Conservation (phyloP, 1,140 invertebrate genomes). For the Physella acuta region DNA sequence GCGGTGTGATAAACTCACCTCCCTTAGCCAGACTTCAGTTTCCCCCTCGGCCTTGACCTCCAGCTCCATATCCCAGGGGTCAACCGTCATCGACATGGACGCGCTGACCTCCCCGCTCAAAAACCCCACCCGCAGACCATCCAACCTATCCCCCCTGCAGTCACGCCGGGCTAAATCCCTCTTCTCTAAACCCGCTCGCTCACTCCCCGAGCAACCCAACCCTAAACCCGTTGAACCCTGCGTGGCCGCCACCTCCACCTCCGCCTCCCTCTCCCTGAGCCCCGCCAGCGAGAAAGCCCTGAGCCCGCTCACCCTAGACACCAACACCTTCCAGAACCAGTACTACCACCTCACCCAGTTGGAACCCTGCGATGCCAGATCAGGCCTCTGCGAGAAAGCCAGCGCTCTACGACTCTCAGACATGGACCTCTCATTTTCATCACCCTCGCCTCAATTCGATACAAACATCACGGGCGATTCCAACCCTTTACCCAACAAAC, state of each 20-base stretch:
- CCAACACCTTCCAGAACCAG: constrained; percentile 1
- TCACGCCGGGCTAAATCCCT: neutral
- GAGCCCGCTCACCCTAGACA: neutral
- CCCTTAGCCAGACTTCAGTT: neutral
- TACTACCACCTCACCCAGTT: constrained; percentile 14
- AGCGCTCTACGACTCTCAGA: neutral
- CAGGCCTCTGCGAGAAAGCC: constrained; percentile 17
- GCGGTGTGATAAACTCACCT: neutral
- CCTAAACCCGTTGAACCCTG: neutral
- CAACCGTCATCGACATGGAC: neutral
- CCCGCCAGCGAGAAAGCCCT: too few relatives aligned
- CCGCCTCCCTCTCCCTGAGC: neutral
- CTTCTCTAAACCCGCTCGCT: neutral
- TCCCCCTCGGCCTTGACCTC: neutral
- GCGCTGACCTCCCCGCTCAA: neutral
- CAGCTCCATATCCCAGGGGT: neutral
- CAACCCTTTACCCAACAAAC: neutral
- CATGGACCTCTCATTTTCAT: neutral
- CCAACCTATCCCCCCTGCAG: constrained; percentile 12
- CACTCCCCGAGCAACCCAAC: neutral
- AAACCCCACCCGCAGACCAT: neutral
- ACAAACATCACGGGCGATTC: neutral
- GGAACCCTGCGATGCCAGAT: constrained; percentile 18
- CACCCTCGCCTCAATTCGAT: neutral
- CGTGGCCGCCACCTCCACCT: neutral